A percentile compares a stretch with the other conserved stretches of the same genome.
phyloP scores from a whole-genome alignment of 64 coral and sea anemone genomes.

The Acropora tenuis region DNA sequence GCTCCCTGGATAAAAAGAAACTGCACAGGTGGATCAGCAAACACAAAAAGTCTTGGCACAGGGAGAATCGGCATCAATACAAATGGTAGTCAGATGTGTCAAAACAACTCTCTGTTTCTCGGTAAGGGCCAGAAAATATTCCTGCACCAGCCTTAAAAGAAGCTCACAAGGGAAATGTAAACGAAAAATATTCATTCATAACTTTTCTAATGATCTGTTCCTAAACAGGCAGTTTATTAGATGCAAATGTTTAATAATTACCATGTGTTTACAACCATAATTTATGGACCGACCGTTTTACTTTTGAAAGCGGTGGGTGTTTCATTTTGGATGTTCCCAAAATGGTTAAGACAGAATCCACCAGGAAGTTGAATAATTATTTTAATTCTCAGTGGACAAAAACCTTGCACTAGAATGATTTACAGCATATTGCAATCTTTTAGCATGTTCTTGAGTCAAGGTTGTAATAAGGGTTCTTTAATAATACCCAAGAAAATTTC shows the following conservation, averaged over 20 bases:
- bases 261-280: background rate
- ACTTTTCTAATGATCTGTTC: conserved; percentile 21
- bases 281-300: background rate
- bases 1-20: conserved; percentile 21
- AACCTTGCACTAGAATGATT: background rate
- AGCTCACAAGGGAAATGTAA: conserved; percentile 5
- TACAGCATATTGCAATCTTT: too few species aligned
- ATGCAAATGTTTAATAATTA: background rate
- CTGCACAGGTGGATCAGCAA: conserved; percentile 63
- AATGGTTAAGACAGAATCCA: background rate
- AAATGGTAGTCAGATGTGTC: conserved; percentile 6
- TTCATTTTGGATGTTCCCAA: background rate
- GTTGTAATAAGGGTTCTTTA: too few species aligned
- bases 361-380: background rate
- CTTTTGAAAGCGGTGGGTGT: conserved; percentile 1
- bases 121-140: conserved; percentile 16
- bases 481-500: too few species aligned
- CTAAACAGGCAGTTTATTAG: conserved; percentile 19
- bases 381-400: background rate
- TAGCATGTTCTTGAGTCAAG: too few species aligned
- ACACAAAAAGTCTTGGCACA: conserved; percentile 60
- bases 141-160: background rate
- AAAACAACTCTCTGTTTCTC: conserved; percentile 23
- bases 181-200: background rate
- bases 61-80: conserved; percentile 42